Conservation (phyloP, 2,797 vertebrate genomes). For the Brachyrhaphis roseni region DNA sequence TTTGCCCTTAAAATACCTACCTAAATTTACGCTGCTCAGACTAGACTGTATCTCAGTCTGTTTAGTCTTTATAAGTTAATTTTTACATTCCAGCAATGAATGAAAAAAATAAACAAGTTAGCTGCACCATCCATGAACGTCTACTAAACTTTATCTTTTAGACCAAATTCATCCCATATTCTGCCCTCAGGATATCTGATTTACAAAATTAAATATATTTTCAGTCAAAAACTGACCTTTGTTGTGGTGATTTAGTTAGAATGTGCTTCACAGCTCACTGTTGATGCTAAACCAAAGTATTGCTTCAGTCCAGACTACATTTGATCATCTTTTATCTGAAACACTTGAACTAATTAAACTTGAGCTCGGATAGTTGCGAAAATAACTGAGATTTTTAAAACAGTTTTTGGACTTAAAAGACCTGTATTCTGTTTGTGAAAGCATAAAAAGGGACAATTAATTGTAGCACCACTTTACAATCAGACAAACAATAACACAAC, state of each 20-base stretch:
- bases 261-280: not conserved
- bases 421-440: not conserved
- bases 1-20: no score
- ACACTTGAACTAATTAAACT: not conserved
- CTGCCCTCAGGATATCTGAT: not conserved
- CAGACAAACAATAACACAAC: not conserved
- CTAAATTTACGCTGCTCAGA: no score
- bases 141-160: not conserved
- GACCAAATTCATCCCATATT: not conserved
- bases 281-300: not conserved
- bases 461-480: not conserved
- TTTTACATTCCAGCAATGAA: not conserved
- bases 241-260: not conserved
- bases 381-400: not conserved
- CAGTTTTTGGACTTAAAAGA: not conserved
- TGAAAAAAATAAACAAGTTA: not conserved
- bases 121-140: not conserved
- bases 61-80: not conserved
- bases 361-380: not conserved
- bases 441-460: not conserved
- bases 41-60: no score
- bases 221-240: not conserved
- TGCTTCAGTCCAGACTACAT: not conserved
- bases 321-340: not conserved
- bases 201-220: not conserved